Conservation (phyloP, 2,113 vertebrate species). For the Anhinga anhinga region DNA sequence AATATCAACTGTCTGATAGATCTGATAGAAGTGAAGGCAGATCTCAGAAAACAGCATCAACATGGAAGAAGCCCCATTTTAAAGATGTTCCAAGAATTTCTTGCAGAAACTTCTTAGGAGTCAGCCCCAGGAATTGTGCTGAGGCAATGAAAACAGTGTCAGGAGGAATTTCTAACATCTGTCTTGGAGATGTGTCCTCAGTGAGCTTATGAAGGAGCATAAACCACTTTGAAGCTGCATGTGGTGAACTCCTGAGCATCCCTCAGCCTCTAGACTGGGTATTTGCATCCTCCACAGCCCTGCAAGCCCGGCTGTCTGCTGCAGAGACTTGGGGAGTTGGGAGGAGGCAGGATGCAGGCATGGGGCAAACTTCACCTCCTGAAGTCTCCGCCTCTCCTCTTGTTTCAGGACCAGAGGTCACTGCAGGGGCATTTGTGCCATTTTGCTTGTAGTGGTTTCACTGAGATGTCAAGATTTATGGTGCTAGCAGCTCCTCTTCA, state of each 20-base stretch:
- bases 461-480: background rate
- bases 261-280: background rate
- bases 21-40: background rate
- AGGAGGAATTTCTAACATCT: background rate
- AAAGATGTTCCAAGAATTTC: background rate
- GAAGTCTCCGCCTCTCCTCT: background rate
- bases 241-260: background rate
- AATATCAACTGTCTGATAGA: background rate
- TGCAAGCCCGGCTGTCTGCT: accelerated
- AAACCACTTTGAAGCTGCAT: background rate
- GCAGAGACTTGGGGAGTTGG: background rate
- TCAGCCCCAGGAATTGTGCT: background rate
- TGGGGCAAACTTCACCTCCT: background rate
- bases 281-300: background rate
- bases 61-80: background rate
- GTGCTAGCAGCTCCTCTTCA: background rate
- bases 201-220: background rate
- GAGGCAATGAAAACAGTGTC: background rate
- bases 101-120: background rate
- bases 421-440: no score
- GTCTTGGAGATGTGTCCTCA: background rate
- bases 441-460: background rate
- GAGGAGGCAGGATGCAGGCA: background rate
- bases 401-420: background rate
- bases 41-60: background rate